Conservation (phyloP, 1,140 invertebrate genomes). For the Drosophila bocki region DNA sequence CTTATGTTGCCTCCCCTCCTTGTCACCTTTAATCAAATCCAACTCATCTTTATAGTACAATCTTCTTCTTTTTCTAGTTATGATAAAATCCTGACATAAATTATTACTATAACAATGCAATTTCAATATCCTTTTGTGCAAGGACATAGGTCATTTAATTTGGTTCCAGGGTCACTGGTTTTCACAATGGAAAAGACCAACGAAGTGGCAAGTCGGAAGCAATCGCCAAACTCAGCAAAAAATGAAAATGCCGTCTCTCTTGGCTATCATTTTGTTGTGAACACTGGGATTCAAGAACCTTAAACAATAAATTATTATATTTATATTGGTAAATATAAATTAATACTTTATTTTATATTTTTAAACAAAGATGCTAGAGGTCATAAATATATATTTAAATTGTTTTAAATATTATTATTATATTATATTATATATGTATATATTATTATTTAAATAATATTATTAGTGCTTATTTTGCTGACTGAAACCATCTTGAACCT, state of each 20-base stretch:
- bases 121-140: slow-evolving; percentile 56
- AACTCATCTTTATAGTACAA: background rate
- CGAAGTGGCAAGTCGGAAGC: slow-evolving; percentile 17
- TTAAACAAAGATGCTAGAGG: no score
- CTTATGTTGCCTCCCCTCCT: background rate
- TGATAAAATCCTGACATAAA: slow-evolving; percentile 30
- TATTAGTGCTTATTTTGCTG: no score
- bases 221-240: slow-evolving; percentile 55
- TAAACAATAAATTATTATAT: no score
- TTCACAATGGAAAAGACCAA: slow-evolving; percentile 49
- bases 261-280: background rate
- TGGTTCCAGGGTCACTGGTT: slow-evolving; percentile 11
- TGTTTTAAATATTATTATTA: no score
- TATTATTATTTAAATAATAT: no score
- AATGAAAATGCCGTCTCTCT: background rate
- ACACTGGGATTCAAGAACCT: background rate
- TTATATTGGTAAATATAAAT: no score
- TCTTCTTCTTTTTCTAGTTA: background rate
- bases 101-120: slow-evolving; percentile 54
- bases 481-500: no score
- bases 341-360: no score
- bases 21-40: background rate
- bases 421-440: no score
- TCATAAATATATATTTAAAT: no score
- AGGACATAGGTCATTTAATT: slow-evolving; percentile 7